These are phyloP conservation scores for Trichoplax adhaerens DNA, from an alignment of 37 sponge, comb jelly and placozoan genomes.

Conservation along the genomic window DNA sequence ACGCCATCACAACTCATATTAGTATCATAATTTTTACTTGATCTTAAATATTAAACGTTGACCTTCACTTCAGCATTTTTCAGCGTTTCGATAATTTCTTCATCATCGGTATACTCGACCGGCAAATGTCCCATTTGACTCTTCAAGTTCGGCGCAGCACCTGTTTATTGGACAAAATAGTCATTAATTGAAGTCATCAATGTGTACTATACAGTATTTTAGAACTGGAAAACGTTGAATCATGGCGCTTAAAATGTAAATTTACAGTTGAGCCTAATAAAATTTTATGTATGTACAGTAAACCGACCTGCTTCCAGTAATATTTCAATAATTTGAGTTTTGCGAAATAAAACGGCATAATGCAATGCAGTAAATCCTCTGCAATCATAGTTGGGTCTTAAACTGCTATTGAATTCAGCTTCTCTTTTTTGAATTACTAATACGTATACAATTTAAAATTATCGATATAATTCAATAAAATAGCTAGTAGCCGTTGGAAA, in stretches of 20 bases:
- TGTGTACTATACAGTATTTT: too few relatives aligned
- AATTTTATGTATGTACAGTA: too few relatives aligned
- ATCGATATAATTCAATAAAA: too few relatives aligned
- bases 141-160: neutral
- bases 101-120: slow-evolving; percentile 3
- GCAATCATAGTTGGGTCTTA: slow-evolving; percentile 45
- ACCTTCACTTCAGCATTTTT: slow-evolving; percentile 1
- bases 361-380: slow-evolving; percentile 83
- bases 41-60: slow-evolving; percentile 32
- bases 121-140: slow-evolving; percentile 1
- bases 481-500: too few relatives aligned
- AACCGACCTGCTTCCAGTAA: slow-evolving; percentile 22
- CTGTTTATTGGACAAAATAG: neutral
- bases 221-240: too few relatives aligned
- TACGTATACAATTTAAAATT: neutral
- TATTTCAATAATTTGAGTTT: slow-evolving; percentile 28
- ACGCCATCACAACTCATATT: too few relatives aligned
- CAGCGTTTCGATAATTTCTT: slow-evolving; percentile 3
- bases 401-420: slow-evolving; percentile 27
- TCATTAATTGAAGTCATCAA: too few relatives aligned
- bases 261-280: too few relatives aligned
- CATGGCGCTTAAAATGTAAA: too few relatives aligned
- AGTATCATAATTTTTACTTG: slow-evolving; percentile 24
- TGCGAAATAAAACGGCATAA: slow-evolving; percentile 58
- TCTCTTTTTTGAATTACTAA: slow-evolving; percentile 45